Base-by-base conservation (phyloP, 2,797 vertebrate genomes). In the Meriones psammophilus region DNA sequence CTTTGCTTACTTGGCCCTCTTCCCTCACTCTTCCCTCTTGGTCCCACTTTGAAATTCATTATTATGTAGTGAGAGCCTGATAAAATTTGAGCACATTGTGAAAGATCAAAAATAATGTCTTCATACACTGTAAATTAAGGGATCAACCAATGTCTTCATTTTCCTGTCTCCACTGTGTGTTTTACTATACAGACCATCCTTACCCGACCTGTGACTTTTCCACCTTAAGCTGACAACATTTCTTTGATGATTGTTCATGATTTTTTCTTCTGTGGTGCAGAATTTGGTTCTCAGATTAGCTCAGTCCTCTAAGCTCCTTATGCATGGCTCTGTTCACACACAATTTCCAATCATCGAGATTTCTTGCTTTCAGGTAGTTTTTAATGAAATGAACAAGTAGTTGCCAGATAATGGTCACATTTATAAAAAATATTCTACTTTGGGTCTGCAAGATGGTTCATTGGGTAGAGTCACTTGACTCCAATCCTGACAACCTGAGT, bases 401-500 rank as follows among this genome's bases (percentile, higher is more conserved):
- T 74, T 97, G 81, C 87, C 83, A 94, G 26, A 84, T 84, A 94
- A 92, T 95, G 92, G 33, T n/a, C 60, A 89, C 3, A 66, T 87
- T 86, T 95, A 69, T 95, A 73, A 66, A 96, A 96, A 88, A 58
- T 36, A 39, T 39, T 39, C 68, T 73, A 56, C 28, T 36, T 73
- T 87, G 85, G 14, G 68, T 15, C n/a, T 36, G 33, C 7, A 87
- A 87, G 33, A 28, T 69, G 33, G 33, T 69, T 71, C 33, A 58
- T 20, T 62, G 79, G 6, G n/a, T 81, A 15, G 36, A 26, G 22
- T 6, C 56, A 26, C 64, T 87, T 58, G 50, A n/a, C 24, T 73
- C 33, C 14, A 62, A 39, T 36, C 8, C 68, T 39, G 36, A 73
- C 14, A 73, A 39, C 15, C 68, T 73, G 85, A 73, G 15, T 39